A percentile compares a stretch with the other conserved stretches of the same genome.
Evolutionary conservation across 2,797 vertebrate genomes (phyloP).

Genomic region (Hydrophis major): DNA sequence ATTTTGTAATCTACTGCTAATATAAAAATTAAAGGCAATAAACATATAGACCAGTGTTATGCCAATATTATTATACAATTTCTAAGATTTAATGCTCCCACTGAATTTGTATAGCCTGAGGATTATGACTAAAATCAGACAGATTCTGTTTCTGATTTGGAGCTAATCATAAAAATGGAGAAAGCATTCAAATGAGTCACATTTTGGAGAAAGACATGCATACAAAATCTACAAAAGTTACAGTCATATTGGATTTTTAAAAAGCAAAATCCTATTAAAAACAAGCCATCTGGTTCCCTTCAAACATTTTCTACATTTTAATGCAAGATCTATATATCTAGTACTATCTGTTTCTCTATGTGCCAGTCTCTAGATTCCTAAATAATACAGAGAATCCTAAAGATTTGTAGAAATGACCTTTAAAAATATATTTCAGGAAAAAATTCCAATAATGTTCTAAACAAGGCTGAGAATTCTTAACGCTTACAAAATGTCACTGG

Average conservation of each 20-base stretch:
- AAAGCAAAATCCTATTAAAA: neutral
- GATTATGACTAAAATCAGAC: slow-evolving; percentile 52
- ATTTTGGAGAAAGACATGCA: slow-evolving; percentile 57
- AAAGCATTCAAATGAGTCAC: slow-evolving; percentile 53
- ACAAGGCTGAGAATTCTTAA: neutral
- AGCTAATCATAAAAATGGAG: slow-evolving; percentile 38
- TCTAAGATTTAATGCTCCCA: slow-evolving; percentile 29
- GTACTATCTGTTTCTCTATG: neutral
- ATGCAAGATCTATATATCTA: neutral
- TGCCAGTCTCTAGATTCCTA: neutral
- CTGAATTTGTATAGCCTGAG: slow-evolving; percentile 47
- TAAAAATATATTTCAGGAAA: neutral
- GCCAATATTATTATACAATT: slow-evolving; percentile 45
- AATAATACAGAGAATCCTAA: neutral
- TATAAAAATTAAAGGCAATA: slow-evolving; percentile 31
- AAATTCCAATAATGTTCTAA: neutral
- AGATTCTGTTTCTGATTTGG: slow-evolving; percentile 57
- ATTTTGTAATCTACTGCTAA: slow-evolving; percentile 22
- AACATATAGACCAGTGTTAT: slow-evolving; percentile 35
- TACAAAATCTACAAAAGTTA: slow-evolving; percentile 45
- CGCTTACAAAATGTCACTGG: neutral
- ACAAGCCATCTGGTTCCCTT: neutral
- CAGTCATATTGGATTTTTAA: neutral
- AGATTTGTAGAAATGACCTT: neutral
- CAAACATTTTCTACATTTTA: neutral